Percentiles rank a stretch among this genome's conserved stretches.
These are phyloP conservation scores for Sylvilagus floridanus DNA, from an alignment of 2,797 vertebrate species.

Conservation along the genomic window DNA sequence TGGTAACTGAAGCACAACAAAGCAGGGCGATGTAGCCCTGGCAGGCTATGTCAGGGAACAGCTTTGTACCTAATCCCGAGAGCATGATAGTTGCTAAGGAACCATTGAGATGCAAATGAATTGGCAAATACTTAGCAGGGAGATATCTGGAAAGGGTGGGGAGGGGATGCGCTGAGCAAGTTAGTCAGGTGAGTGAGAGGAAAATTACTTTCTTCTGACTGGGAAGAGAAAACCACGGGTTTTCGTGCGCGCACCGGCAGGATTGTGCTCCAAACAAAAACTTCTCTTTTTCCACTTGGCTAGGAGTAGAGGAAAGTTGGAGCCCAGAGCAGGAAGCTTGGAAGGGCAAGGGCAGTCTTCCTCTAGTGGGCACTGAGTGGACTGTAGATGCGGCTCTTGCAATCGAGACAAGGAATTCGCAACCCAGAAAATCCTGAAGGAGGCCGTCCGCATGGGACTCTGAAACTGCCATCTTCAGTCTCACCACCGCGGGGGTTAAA, in stretches of 20 bases:
- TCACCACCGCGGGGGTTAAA: background rate
- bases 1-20: slow-evolving; percentile 25
- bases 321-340: slow-evolving; percentile 54
- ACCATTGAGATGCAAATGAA: slow-evolving; percentile 83
- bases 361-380: slow-evolving; percentile 20
- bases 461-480: background rate
- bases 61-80: slow-evolving; percentile 70
- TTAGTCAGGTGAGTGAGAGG: slow-evolving; percentile 81
- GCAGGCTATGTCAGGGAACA: slow-evolving; percentile 64
- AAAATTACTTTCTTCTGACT: slow-evolving; percentile 81
- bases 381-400: slow-evolving; percentile 8
- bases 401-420: background rate
- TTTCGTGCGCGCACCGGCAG: slow-evolving; percentile 56
- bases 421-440: background rate
- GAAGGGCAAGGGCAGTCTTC: slow-evolving; percentile 41
- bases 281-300: slow-evolving; percentile 59
- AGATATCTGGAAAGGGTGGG: slow-evolving; percentile 73
- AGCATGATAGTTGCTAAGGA: slow-evolving; percentile 81
- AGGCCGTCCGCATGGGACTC: background rate
- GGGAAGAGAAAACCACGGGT: slow-evolving; percentile 70
- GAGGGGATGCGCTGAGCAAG: slow-evolving; percentile 73
- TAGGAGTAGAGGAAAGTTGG: slow-evolving; percentile 58
- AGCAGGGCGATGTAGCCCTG: background rate
- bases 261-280: slow-evolving; percentile 30
- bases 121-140: slow-evolving; percentile 76